Conservation (phyloP, 2,113 vertebrate species). For the Myotis brandtii region DNA sequence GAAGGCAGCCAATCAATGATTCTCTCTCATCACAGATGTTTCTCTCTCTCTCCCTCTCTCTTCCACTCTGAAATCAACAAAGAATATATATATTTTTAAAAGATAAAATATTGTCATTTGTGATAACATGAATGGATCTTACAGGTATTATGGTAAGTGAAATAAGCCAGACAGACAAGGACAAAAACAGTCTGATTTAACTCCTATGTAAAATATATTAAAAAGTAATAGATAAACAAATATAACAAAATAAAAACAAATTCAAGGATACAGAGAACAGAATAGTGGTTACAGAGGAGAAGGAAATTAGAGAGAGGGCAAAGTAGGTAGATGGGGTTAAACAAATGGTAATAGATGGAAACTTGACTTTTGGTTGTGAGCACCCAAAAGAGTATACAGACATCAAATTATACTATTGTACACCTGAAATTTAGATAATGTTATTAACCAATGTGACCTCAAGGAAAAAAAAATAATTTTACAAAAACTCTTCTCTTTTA, state of each 20-base stretch:
- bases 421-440: background rate
- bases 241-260: background rate
- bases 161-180: background rate
- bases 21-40: too few species aligned
- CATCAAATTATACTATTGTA: background rate
- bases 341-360: background rate
- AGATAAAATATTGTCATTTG: background rate
- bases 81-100: too few species aligned
- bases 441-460: background rate
- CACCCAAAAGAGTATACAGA: background rate
- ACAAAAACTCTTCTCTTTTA: background rate
- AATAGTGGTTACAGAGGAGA: too few species aligned
- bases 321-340: background rate
- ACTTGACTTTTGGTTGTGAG: background rate
- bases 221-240: background rate
- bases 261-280: background rate
- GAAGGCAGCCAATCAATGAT: too few species aligned
- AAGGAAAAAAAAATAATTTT: background rate
- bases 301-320: background rate
- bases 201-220: background rate
- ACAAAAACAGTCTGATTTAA: background rate
- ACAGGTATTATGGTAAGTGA: background rate
- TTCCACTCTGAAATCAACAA: too few species aligned
- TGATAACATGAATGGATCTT: background rate
- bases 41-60: too few species aligned